phyloP scores from a whole-genome alignment of 1,140 invertebrate genomes.

The Scaptomyza pallida region DNA sequence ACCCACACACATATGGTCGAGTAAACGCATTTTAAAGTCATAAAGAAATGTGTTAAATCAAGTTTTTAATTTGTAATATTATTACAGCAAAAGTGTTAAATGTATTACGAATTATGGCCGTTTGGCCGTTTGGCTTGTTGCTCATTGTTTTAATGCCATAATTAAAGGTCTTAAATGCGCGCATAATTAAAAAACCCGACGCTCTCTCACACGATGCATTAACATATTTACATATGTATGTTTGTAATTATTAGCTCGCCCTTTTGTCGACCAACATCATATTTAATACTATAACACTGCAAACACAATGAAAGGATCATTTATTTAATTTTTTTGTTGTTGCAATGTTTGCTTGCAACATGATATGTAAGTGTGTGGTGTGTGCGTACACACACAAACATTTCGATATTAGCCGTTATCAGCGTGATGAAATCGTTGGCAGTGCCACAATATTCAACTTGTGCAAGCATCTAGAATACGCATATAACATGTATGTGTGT shows the following conservation, averaged over 20 bases:
- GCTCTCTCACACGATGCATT: neutral
- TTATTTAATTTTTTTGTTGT: neutral
- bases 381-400: neutral
- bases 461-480: neutral
- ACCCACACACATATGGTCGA: neutral
- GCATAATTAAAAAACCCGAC: conserved; percentile 18
- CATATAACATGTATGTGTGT: neutral
- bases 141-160: conserved; percentile 1
- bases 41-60: neutral
- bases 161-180: conserved; percentile 9
- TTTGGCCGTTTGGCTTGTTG: neutral
- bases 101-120: neutral
- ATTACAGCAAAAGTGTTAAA: neutral
- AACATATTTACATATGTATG: neutral
- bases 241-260: neutral
- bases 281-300: conserved; percentile 9
- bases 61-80: conserved; percentile 3
- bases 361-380: neutral
- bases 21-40: neutral
- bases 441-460: conserved; percentile 1
- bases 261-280: neutral
- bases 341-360: conserved; percentile 2
- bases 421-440: neutral
- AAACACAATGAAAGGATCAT: conserved; percentile 2
- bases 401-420: conserved; percentile 2